These are phyloP conservation scores for Vanessa atalanta DNA, from an alignment of 1,140 invertebrate species.

Conservation along the genomic window DNA sequence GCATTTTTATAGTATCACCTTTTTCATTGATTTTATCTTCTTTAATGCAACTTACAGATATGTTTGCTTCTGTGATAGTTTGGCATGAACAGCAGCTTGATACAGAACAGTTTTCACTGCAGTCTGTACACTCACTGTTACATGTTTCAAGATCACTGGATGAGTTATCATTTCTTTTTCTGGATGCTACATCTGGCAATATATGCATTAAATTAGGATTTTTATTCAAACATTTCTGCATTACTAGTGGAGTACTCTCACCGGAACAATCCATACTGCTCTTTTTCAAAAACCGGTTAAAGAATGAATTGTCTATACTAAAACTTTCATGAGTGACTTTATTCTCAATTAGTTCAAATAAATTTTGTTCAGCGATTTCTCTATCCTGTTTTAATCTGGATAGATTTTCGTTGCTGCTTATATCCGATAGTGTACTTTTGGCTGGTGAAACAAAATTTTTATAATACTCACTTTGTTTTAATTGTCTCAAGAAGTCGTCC, in stretches of 20 bases:
- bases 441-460: constrained; percentile 68
- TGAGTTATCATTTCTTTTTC: constrained; percentile 51
- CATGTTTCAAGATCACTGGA: constrained; percentile 55
- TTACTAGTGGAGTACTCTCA: constrained; percentile 68
- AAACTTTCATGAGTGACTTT: constrained; percentile 86
- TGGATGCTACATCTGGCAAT: constrained; percentile 42
- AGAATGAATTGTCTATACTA: constrained; percentile 85
- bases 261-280: constrained; percentile 70
- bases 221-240: constrained; percentile 65
- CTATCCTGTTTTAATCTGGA: constrained; percentile 69
- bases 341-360: constrained; percentile 88
- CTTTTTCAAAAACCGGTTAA: constrained; percentile 79
- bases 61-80: constrained; percentile 48
- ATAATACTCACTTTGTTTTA: constrained; percentile 73
- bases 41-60: constrained; percentile 24
- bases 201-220: constrained; percentile 67
- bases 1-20: constrained; percentile 23
- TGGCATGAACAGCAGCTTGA: constrained; percentile 69
- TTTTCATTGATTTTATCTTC: constrained; percentile 33
- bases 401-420: constrained; percentile 71
- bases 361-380: constrained; percentile 83
- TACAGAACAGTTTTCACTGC: constrained; percentile 58
- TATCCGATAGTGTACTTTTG: constrained; percentile 61
- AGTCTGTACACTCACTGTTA: constrained; percentile 67
- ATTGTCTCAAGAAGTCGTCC: constrained; percentile 66